These are phyloP conservation scores for Cacoxenus indagator DNA, from an alignment of 2,888 invertebrate genomes.

Conservation along the genomic window DNA sequence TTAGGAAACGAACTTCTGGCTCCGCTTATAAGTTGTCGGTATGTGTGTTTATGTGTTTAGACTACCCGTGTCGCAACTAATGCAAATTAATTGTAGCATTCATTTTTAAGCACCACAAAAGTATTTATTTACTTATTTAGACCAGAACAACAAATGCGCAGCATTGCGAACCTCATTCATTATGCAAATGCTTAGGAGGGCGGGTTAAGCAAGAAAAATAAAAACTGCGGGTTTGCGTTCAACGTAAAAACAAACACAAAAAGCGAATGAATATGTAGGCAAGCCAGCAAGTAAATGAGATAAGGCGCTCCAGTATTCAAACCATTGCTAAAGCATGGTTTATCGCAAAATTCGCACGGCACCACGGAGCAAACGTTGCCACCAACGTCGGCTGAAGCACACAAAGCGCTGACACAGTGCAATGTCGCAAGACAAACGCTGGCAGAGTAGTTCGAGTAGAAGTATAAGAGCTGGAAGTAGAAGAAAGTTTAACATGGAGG, in stretches of 20 bases:
- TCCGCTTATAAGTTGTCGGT: neutral
- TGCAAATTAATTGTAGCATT: conserved; percentile 47
- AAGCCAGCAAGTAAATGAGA: too few species aligned
- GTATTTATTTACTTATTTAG: neutral
- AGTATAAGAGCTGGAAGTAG: conserved; percentile 47
- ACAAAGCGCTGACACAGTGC: conserved; percentile 29
- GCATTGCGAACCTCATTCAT: conserved; percentile 40
- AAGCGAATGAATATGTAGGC: neutral
- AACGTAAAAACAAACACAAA: neutral
- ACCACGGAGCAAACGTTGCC: conserved; percentile 40
- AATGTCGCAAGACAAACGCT: conserved; percentile 40
- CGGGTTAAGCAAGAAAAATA: neutral
- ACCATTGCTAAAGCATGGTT: neutral
- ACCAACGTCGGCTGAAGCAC: conserved; percentile 8
- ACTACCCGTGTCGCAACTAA: conserved; percentile 33
- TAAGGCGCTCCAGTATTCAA: neutral
- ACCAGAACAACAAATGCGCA: neutral
- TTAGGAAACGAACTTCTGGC: conserved; percentile 45
- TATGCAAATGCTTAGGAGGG: conserved; percentile 44
- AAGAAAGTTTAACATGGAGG: neutral
- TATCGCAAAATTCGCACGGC: conserved; percentile 48
- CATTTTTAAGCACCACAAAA: conserved; percentile 17
- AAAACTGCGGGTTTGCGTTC: conserved; percentile 18
- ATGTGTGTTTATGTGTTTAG: neutral
- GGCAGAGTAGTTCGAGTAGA: conserved; percentile 50